Evolutionary conservation across 2,113 vertebrate species (phyloP).

Genomic region (Maccullochella peelii): DNA sequence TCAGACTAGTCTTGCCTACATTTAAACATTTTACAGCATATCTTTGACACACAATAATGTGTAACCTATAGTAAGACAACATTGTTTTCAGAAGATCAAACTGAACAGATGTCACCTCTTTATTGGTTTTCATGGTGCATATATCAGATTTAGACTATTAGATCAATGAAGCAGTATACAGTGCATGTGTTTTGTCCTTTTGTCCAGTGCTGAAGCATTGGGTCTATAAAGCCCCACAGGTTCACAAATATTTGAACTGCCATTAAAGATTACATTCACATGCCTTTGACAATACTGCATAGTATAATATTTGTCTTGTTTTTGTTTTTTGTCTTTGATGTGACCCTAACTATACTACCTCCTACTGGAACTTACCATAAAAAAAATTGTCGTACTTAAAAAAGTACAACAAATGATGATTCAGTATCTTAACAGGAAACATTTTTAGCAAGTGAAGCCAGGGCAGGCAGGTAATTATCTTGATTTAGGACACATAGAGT

Average conservation of each 20-base stretch:
- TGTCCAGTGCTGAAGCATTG: no score
- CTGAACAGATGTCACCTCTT: background rate
- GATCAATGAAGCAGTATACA: background rate
- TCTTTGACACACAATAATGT: background rate
- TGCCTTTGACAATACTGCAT: background rate
- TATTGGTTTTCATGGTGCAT: background rate
- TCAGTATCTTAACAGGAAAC: background rate
- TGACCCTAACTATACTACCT: background rate
- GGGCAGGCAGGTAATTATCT: slow-evolving; percentile 2
- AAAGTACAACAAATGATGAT: background rate
- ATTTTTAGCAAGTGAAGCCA: background rate
- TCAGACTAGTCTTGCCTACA: background rate
- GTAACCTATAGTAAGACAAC: no score
- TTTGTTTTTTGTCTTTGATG: background rate
- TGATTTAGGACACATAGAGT: background rate
- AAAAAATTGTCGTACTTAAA: no score
- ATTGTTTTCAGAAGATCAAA: background rate
- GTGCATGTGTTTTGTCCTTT: background rate
- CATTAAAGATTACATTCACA: background rate
- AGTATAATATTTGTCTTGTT: background rate
- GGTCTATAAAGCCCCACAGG: background rate
- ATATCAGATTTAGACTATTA: background rate
- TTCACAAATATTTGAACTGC: background rate
- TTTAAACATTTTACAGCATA: background rate
- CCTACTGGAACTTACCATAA: background rate